Evolutionary conservation across 2,113 vertebrate species (phyloP).

Genomic region (Salvator merianae): DNA sequence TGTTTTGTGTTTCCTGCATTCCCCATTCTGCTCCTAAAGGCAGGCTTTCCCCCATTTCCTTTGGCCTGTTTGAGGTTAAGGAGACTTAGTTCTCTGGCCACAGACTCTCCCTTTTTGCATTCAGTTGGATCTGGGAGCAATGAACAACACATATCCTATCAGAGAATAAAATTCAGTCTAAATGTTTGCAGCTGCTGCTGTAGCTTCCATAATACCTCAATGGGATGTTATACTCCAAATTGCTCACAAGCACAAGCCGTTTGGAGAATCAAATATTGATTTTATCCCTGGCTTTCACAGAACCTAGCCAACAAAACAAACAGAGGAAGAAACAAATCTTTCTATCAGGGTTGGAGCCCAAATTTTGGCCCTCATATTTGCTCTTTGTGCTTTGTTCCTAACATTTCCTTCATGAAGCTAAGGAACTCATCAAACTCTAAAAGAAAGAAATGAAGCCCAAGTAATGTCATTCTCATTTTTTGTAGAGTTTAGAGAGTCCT

Average conservation of each 20-base stretch:
- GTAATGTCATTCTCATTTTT: too few species aligned
- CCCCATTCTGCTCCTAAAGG: constrained; percentile 5
- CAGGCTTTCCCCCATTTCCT: neutral
- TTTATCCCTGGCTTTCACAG: neutral
- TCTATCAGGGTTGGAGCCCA: neutral
- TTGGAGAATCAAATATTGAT: neutral
- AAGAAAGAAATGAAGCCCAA: neutral
- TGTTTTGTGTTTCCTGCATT: constrained; percentile 23
- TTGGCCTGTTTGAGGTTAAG: neutral
- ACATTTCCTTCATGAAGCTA: neutral
- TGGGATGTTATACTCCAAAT: neutral
- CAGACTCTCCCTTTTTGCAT: neutral
- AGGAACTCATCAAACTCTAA: too few species aligned
- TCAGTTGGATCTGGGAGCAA: neutral
- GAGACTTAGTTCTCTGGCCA: neutral
- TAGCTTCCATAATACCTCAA: neutral
- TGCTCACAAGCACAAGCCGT: neutral
- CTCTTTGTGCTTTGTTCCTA: neutral
- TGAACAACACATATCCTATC: neutral
- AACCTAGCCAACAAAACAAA: neutral
- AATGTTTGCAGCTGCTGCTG: constrained; percentile 10
- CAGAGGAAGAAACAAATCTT: neutral
- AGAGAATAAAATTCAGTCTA: neutral
- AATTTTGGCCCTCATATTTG: neutral
- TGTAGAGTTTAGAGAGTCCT: too few species aligned